Conservation (phyloP, 1,140 invertebrate genomes). For the Ceratosolen fusciceps region DNA sequence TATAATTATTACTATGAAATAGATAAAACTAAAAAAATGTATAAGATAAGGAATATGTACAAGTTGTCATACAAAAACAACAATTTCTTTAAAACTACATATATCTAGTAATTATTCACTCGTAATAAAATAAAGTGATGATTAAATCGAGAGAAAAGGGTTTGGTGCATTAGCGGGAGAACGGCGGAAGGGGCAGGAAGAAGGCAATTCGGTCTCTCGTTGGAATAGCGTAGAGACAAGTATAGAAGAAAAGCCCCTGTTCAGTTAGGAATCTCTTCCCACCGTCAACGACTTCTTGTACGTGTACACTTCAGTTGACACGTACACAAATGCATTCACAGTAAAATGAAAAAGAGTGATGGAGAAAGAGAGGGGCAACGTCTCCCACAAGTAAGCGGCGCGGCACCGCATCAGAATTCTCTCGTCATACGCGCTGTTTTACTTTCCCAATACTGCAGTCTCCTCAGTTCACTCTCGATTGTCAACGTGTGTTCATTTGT, state of each 20-base stretch:
- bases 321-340: constrained; percentile 12
- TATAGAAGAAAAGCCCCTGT: constrained; percentile 39
- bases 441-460: constrained; percentile 10
- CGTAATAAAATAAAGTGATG: neutral
- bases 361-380: constrained; percentile 17
- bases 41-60: neutral
- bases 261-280: constrained; percentile 29
- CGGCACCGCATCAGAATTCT: constrained; percentile 22
- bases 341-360: constrained; percentile 36
- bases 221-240: constrained; percentile 31
- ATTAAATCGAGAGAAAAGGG: neutral
- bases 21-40: too few relatives aligned
- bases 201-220: neutral
- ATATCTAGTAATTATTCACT: constrained; percentile 9
- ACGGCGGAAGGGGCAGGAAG: neutral
- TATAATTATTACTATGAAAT: too few relatives aligned
- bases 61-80: neutral
- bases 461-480: constrained; percentile 65
- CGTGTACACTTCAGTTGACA: constrained; percentile 43
- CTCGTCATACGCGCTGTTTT: constrained; percentile 47
- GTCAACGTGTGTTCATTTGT: constrained; percentile 57
- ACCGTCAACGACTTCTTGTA: neutral
- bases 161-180: neutral
- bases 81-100: neutral
- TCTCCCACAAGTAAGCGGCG: neutral